Evolutionary conservation across 2,113 vertebrate species (phyloP).

Genomic region (Gobio gobio): DNA sequence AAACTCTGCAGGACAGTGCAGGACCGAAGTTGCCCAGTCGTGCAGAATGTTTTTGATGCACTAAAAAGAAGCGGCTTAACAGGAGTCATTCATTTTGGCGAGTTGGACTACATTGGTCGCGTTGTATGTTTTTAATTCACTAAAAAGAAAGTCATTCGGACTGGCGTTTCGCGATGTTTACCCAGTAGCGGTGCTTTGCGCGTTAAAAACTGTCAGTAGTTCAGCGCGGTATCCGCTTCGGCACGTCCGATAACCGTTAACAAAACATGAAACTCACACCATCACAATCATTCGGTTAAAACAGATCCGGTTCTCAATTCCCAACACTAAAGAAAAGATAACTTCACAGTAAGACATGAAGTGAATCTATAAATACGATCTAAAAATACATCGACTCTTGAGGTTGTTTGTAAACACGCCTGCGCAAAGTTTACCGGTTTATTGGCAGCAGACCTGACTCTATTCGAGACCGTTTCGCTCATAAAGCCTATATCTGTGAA

Average conservation of each 20-base stretch:
- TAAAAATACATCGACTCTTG: conserved; percentile 13
- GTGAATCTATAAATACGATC: background rate
- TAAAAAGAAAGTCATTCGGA: background rate
- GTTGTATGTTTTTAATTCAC: background rate
- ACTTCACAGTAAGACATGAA: background rate
- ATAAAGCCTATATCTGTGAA: background rate
- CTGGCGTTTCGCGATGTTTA: background rate
- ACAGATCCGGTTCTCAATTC: background rate
- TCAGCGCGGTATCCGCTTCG: background rate
- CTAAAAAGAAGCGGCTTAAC: background rate
- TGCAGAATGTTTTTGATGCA: background rate
- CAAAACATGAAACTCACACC: background rate
- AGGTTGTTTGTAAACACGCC: conserved; percentile 53
- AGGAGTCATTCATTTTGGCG: background rate
- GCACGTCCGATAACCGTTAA: background rate
- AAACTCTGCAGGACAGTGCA: no score
- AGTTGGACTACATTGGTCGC: background rate
- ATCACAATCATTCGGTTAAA: background rate
- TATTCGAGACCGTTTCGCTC: background rate
- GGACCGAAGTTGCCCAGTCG: background rate
- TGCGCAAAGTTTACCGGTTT: background rate
- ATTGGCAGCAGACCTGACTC: background rate
- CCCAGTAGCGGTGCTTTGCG: background rate
- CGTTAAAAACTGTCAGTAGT: background rate
- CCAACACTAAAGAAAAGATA: background rate